These are phyloP conservation scores for Chesias legatella DNA, from an alignment of 2,888 invertebrate genomes.

Conservation along the genomic window DNA sequence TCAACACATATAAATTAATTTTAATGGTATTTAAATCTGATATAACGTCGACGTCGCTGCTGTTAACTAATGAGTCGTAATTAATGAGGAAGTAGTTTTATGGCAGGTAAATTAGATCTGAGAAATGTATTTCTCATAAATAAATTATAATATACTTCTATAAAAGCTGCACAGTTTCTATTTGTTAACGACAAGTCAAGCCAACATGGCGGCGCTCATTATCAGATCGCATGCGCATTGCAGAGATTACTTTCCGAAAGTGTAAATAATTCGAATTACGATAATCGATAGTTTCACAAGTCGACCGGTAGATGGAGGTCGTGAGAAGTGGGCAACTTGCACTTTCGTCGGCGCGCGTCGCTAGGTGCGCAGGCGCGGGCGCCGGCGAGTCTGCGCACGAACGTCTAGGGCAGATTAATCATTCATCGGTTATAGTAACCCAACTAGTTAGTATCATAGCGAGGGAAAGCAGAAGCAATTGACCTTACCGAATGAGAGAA, in stretches of 20 bases:
- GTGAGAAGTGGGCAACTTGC: constrained; percentile 76
- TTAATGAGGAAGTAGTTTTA: constrained; percentile 20
- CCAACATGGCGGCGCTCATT: constrained; percentile 44
- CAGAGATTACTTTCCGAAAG: constrained; percentile 54
- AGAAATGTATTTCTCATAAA: constrained; percentile 15
- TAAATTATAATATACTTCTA: too few species aligned
- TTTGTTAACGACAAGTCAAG: constrained; percentile 29
- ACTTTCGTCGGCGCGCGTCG: constrained; percentile 67
- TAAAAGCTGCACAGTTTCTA: constrained; percentile 19
- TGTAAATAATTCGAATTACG: constrained; percentile 63
- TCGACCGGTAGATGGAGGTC: constrained; percentile 44
- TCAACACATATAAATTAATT: constrained; percentile 12
- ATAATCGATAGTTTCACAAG: constrained; percentile 57
- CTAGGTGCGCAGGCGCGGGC: constrained; percentile 64
- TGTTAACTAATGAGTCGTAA: constrained; percentile 19
- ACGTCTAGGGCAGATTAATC: constrained; percentile 55
- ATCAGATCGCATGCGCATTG: constrained; percentile 48
- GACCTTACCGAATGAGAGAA: constrained; percentile 6
- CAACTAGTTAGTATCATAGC: constrained; percentile 30
- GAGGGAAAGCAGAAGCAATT: constrained; percentile 3
- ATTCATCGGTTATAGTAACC: constrained; percentile 34
- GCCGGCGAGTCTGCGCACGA: constrained; percentile 67
- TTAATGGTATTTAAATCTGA: constrained; percentile 13
- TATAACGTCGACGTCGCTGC: constrained; percentile 9
- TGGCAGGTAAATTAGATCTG: constrained; percentile 16